These are phyloP conservation scores for Zeuzera pyrina DNA, from an alignment of 2,888 invertebrate genomes.

Conservation along the genomic window DNA sequence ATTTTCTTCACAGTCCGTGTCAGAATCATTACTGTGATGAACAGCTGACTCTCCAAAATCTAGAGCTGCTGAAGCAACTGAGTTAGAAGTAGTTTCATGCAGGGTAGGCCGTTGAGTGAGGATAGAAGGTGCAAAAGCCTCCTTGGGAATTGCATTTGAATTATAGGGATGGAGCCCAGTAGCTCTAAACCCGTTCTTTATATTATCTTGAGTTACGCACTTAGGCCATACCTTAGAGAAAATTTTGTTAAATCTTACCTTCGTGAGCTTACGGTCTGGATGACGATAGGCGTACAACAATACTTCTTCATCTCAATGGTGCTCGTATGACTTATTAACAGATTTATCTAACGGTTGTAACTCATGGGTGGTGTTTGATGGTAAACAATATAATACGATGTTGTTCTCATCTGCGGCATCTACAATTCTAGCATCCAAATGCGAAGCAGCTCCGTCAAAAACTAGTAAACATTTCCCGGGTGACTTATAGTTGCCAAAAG, in stretches of 20 bases:
- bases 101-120: conserved; percentile 4
- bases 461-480: conserved; percentile 1
- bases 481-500: conserved; percentile 4
- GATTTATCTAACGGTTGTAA: conserved; percentile 6
- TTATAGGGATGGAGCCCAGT: conserved; percentile 5
- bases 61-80: neutral
- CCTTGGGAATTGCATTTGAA: conserved; percentile 3
- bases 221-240: conserved; percentile 7
- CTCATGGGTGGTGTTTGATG: too few species aligned
- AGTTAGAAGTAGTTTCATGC: conserved; percentile 2
- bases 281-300: conserved; percentile 1
- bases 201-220: conserved; percentile 5
- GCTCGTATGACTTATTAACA: conserved; percentile 2
- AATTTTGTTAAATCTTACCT: conserved; percentile 3
- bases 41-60: neutral
- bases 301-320: conserved; percentile 4
- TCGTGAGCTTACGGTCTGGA: conserved; percentile 1
- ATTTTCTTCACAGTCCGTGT: too few species aligned
- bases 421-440: conserved; percentile 2
- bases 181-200: conserved; percentile 2
- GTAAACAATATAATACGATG: conserved; percentile 3
- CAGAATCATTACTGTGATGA: too few species aligned
- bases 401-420: conserved; percentile 3
- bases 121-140: conserved; percentile 5
- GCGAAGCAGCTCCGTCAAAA: conserved; percentile 3